Conservation (phyloP, 2,113 vertebrate species). For the Aspiorhynchus laticeps region DNA sequence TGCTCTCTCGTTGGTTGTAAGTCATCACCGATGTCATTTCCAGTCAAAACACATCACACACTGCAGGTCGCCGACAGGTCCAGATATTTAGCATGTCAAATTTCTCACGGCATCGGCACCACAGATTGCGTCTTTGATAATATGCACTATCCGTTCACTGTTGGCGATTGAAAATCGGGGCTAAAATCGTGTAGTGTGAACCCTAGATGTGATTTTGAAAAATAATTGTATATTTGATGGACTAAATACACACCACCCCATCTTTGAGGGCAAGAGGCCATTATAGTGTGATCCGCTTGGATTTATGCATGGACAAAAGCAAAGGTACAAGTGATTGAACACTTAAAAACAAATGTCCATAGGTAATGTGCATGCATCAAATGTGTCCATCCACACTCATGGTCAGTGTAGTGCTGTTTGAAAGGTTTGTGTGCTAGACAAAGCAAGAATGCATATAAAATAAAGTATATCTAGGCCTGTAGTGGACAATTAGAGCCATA, state of each 20-base stretch:
- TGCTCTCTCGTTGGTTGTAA: too few species aligned
- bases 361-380: background rate
- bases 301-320: background rate
- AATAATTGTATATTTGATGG: too few species aligned
- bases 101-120: too few species aligned
- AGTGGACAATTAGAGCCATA: constrained; percentile 34
- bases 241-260: too few species aligned
- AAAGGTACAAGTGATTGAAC: background rate
- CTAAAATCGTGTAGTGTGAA: too few species aligned
- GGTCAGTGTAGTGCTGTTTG: background rate
- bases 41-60: background rate
- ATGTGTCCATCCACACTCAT: background rate
- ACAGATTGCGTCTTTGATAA: too few species aligned
- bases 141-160: too few species aligned
- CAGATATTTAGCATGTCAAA: too few species aligned
- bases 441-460: background rate
- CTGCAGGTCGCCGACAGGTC: background rate
- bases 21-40: too few species aligned
- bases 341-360: background rate
- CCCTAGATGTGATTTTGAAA: too few species aligned
- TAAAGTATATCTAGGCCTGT: constrained; percentile 37
- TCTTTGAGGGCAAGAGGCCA: too few species aligned
- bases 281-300: background rate
- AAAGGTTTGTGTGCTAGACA: background rate
- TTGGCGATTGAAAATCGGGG: background rate